Base-by-base conservation (phyloP, 1,140 invertebrate genomes). In the Brachionus plicatilis region DNA sequence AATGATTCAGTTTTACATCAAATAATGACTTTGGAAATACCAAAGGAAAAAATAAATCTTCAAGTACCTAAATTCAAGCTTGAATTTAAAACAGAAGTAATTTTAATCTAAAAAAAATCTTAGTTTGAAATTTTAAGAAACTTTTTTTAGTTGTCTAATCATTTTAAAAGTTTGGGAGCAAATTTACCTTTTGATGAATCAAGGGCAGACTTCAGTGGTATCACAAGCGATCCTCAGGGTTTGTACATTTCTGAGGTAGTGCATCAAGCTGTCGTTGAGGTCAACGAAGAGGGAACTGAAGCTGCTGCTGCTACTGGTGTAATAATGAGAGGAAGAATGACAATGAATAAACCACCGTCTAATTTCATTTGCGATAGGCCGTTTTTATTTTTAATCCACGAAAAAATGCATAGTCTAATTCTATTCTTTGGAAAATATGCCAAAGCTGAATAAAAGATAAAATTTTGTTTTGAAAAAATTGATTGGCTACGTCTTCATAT, bases 241-340 rank as follows among this genome's bases (percentile, higher is more conserved):
- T 65, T 88, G 11, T 86, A 70, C 41, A 86, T 90, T 7, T 87
- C 86, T 9, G 83, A 88, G 29, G 88, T 90, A 9, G 84, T 90
- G n/a, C 91, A 92, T 85, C 90, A 91, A 85, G 90, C 92, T 9
- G 89, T 91, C 60, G 89, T 92, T 4, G 91, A 92, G 75, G 88
- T 95, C 1, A 88, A 89, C 83, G 90, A 91, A 85, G 87, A 88
- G 82, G 90, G 90, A 2, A 90, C 88, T 2, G 88, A 89, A 83
- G 90, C 90, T 4, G 88, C 90, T 17, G 90, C 89, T 8, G 88
- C 88, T 5, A 88, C 88, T n/a, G 87, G 56, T 53, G 85, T 86
- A 82, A 87, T 86, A 27, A 76, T 83, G 79, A 33, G n/a, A n/a
- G n/a, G 17, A 66, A 85, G 1, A 47, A 50, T 33, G 43, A 56